These are phyloP conservation scores for Sebastes wilsoni DNA, from an alignment of 2,797 vertebrate species.

Conservation along the genomic window DNA sequence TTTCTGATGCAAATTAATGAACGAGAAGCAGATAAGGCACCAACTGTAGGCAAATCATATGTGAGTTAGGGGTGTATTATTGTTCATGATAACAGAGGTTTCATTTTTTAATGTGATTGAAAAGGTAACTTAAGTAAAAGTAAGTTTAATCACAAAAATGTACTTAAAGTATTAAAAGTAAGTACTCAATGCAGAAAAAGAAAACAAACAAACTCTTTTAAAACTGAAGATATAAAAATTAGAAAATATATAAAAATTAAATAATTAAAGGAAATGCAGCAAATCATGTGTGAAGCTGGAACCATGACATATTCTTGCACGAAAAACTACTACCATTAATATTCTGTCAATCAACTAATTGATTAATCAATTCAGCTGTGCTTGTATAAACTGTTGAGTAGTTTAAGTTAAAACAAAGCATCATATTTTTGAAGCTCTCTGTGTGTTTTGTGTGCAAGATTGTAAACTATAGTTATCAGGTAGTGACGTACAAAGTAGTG, in stretches of 20 bases:
- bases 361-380: background rate
- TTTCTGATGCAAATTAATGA: background rate
- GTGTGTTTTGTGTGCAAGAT: no score
- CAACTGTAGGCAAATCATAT: background rate
- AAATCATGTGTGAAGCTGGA: no score
- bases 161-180: background rate
- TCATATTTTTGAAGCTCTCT: no score
- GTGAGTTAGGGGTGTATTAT: background rate
- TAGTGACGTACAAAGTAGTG: fast-evolving
- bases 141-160: background rate
- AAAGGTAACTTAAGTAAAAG: background rate
- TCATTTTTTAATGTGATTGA: background rate
- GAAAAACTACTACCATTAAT: no score
- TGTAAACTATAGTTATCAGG: no score
- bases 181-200: background rate
- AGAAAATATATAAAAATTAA: no score
- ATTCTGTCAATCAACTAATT: no score
- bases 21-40: background rate
- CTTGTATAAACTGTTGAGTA: background rate
- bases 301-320: no score
- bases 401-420: no score
- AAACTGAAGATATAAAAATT: no score
- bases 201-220: background rate
- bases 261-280: no score
- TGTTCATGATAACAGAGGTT: no score